Conservation (phyloP, 2,113 vertebrate genomes). For the Empidonax alnorum region DNA sequence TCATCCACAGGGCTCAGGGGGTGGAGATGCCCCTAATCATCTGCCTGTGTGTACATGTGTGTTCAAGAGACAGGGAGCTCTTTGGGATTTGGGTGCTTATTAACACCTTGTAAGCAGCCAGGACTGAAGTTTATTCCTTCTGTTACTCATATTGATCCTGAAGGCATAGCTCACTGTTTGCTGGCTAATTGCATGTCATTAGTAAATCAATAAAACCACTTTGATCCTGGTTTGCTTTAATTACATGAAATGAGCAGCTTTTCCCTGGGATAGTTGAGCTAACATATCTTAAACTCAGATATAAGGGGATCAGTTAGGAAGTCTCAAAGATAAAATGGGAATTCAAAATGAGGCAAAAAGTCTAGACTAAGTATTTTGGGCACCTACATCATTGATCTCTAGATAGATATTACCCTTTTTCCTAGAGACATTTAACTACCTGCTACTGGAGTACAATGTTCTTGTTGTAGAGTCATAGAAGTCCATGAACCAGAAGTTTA, state of each 20-base stretch:
- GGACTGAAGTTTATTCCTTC: not conserved
- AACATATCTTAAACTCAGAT: not conserved
- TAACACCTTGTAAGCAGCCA: not conserved
- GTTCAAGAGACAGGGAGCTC: not conserved
- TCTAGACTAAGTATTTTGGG: not conserved
- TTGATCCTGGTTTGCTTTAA: slow-evolving; percentile 2
- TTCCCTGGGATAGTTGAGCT: not conserved
- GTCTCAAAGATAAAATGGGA: not conserved
- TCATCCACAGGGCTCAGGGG: not conserved
- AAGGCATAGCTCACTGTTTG: not conserved
- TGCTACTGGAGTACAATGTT: not conserved
- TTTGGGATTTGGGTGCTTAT: not conserved
- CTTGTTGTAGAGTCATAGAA: not conserved
- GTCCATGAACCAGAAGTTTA: not conserved
- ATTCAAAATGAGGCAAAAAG: not conserved
- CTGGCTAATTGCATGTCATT: slow-evolving; percentile 30
- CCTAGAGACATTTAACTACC: not conserved
- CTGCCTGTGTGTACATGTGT: not conserved
- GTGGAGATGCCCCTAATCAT: not conserved
- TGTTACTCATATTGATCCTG: slow-evolving; percentile 20
- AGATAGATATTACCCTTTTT: not conserved
- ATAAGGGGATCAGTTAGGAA: not conserved
- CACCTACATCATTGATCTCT: not conserved
- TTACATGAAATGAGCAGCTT: not conserved
- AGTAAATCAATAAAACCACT: slow-evolving; percentile 50